A percentile compares a stretch with the other conserved stretches of the same genome.
phyloP scores from a whole-genome alignment of 2,113 vertebrate genomes.

The Capricornis sumatraensis region DNA sequence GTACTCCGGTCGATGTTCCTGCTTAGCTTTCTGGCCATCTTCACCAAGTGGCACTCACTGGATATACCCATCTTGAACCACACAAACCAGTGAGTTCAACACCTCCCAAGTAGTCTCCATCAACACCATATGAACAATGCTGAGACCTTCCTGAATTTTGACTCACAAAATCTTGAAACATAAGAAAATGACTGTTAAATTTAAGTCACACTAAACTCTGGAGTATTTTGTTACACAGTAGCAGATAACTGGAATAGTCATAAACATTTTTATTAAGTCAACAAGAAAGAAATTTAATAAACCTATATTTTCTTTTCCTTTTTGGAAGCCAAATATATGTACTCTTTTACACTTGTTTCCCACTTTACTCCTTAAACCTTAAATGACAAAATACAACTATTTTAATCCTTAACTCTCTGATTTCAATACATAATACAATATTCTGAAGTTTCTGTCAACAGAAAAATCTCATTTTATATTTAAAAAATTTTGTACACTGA shows the following conservation, averaged over 20 bases:
- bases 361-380: not conserved
- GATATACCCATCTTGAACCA: not conserved
- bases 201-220: constrained; percentile 9
- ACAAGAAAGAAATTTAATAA: not conserved
- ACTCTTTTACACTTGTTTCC: not conserved
- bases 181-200: constrained; percentile 11
- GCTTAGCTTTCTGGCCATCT: not conserved
- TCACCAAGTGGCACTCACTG: not conserved
- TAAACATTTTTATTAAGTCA: not conserved
- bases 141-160: not conserved
- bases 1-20: not conserved
- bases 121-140: not conserved
- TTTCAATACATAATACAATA: not conserved
- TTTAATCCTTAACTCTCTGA: not conserved
- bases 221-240: not conserved
- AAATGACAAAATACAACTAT: not conserved
- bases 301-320: not conserved
- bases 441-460: not conserved
- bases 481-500: not conserved
- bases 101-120: not conserved
- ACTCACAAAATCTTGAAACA: not conserved
- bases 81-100: not conserved
- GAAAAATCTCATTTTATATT: not conserved
- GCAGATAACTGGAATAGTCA: not conserved
- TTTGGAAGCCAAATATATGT: not conserved